phyloP scores from a whole-genome alignment of 1,140 invertebrate species.

The Muscidifurax raptorellus region DNA sequence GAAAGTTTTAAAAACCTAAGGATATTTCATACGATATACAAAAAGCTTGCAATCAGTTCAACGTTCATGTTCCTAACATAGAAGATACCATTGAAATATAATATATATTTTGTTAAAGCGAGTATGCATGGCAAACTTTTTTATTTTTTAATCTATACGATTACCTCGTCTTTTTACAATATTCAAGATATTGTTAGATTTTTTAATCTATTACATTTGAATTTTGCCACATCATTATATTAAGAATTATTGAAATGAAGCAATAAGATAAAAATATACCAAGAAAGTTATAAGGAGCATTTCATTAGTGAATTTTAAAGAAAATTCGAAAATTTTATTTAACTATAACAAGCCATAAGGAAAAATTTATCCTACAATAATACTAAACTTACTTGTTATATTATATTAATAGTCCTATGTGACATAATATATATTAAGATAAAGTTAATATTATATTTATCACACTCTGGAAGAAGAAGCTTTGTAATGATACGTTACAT shows the following conservation, averaged over 20 bases:
- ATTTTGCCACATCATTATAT: too few species aligned
- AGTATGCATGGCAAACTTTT: neutral
- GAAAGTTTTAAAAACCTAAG: neutral
- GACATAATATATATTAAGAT: neutral
- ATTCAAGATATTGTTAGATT: neutral
- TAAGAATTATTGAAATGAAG: neutral
- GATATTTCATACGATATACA: neutral
- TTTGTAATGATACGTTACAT: too few species aligned
- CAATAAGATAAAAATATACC: neutral
- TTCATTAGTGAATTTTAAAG: neutral
- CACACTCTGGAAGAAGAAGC: neutral
- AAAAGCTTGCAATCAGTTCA: neutral
- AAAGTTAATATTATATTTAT: neutral
- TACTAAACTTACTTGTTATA: neutral
- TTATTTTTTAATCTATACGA: neutral
- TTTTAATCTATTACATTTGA: slow-evolving; percentile 1
- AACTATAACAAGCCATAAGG: neutral
- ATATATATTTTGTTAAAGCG: neutral
- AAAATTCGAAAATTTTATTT: neutral
- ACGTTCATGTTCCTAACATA: neutral
- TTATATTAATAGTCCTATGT: neutral
- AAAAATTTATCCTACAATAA: neutral
- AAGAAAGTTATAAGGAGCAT: neutral
- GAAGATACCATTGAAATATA: neutral
- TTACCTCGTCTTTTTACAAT: neutral